Evolutionary conservation across 2,797 vertebrate genomes (phyloP), one percentile per base, ranked within the genome.

Genomic region (Lycodopsis pacificus): DNA sequence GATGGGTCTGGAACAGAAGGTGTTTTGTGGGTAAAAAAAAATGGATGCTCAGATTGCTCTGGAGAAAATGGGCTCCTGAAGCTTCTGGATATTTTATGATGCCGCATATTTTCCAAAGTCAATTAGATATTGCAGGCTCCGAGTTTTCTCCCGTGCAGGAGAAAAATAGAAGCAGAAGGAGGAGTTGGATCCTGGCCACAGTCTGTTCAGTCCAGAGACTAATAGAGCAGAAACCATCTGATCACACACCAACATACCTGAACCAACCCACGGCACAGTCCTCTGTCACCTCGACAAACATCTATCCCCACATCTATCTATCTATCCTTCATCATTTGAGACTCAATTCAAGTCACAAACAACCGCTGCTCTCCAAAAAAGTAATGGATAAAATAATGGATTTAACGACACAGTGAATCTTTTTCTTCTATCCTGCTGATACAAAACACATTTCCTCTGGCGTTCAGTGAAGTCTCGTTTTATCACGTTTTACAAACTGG

Each of bases 71-170:
- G 38, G 49, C 2, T 13, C 57, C 65, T 48, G 27, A 73, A 59
- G 61, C 32, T 32, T 65, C 4, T 71, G 76, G 49, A 72, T 71
- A 30, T 67, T 82, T 79, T 53, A 67, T 79, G 64, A 71, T 9
- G 66, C 40, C 62, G 58, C 34, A 36, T 64, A 4, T 22, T 51
- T 66, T 65, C 32, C 27, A 66, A 51, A 48, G 17, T 49, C 48
- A 27, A 7, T 70, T 30, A 42, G 25, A 62, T 17, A 40, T 56
- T 7, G 49, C 63, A 65, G 51, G 17, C 63, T 62, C 32, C 12
- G 66, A 25, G 17, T 61, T 71, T 46, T 54, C 44, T 32, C 32
- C 1, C 4, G 9, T n/a, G 22, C 68, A 49, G 73, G 20, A 57
- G 32, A 4, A 63, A 71, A 2, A 63, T 7, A 3, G 19, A 30